Evolutionary conservation across 2,888 invertebrate genomes (phyloP).

Genomic region (Tipula vernalis): DNA sequence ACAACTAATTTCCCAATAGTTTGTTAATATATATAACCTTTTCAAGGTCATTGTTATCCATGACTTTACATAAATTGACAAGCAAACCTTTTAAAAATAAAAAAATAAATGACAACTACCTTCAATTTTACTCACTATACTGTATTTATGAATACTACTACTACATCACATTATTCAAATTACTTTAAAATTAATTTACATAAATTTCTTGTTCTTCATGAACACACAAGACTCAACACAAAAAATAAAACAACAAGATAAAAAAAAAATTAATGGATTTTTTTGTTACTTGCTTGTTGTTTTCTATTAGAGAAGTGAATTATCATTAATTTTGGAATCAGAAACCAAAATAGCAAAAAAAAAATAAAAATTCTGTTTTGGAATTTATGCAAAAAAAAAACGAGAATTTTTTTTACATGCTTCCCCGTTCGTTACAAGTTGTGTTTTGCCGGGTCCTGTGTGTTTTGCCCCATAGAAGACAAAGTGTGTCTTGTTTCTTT

Average conservation of each 20-base stretch:
- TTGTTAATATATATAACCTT: not conserved
- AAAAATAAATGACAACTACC: not conserved
- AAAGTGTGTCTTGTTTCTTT: not conserved
- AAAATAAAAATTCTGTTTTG: not conserved
- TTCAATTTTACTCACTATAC: not conserved
- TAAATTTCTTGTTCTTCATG: slow-evolving; percentile 4
- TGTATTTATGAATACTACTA: not conserved
- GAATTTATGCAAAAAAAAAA: not conserved
- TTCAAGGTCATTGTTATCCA: not conserved
- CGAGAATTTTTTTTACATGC: not conserved
- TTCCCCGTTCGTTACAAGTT: not conserved
- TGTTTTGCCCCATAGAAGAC: not conserved
- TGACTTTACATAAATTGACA: not conserved
- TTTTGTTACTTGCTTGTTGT: not conserved
- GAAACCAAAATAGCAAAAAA: not conserved
- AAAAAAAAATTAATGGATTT: not conserved
- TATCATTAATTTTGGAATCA: not conserved
- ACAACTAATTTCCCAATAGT: not conserved
- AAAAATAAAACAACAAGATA: not conserved
- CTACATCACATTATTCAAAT: not conserved
- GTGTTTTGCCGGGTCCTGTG: not conserved
- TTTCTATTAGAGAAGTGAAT: not conserved
- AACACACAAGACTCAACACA: not conserved
- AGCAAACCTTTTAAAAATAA: not conserved
- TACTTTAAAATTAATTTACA: not conserved